Conservation (phyloP, 2,113 vertebrate genomes). For the Callipepla californica region DNA sequence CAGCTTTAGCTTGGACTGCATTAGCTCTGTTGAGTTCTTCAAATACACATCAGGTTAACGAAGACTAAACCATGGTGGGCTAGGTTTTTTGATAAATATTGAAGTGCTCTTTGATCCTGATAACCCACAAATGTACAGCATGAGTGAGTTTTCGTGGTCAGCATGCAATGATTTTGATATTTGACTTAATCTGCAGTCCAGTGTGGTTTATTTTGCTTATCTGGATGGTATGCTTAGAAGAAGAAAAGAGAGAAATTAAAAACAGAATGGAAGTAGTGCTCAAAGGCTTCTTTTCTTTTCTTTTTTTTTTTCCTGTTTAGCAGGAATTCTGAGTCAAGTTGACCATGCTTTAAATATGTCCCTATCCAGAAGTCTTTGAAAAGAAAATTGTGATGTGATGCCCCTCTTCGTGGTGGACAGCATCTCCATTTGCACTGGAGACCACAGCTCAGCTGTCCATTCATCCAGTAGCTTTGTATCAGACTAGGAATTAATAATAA, state of each 20-base stretch:
- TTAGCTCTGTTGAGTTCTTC: constrained; percentile 77
- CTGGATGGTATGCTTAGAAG: constrained; percentile 72
- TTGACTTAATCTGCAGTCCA: constrained; percentile 74
- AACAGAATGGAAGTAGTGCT: constrained; percentile 50
- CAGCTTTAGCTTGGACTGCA: constrained; percentile 66
- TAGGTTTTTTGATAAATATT: constrained; percentile 78
- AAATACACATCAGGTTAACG: constrained; percentile 79
- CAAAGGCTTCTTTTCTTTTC: background rate
- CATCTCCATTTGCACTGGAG: constrained; percentile 8
- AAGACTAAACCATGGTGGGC: constrained; percentile 75
- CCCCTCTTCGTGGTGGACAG: background rate
- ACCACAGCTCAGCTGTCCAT: background rate
- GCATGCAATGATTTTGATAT: constrained; percentile 78
- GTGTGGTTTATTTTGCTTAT: constrained; percentile 78
- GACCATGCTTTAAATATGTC: constrained; percentile 10
- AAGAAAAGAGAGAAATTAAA: constrained; percentile 78
- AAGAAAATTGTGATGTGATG: constrained; percentile 15
- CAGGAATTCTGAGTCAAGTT: constrained; percentile 23
- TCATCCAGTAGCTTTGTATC: background rate
- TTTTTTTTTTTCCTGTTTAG: constrained; percentile 23
- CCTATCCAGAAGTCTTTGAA: background rate
- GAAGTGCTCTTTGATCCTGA: constrained; percentile 78
- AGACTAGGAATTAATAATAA: constrained; percentile 44
- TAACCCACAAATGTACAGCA: constrained; percentile 82
- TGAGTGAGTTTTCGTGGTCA: constrained; percentile 77